Base-by-base conservation (phyloP, 2,888 invertebrate genomes). In the Cephus nigrinus region DNA sequence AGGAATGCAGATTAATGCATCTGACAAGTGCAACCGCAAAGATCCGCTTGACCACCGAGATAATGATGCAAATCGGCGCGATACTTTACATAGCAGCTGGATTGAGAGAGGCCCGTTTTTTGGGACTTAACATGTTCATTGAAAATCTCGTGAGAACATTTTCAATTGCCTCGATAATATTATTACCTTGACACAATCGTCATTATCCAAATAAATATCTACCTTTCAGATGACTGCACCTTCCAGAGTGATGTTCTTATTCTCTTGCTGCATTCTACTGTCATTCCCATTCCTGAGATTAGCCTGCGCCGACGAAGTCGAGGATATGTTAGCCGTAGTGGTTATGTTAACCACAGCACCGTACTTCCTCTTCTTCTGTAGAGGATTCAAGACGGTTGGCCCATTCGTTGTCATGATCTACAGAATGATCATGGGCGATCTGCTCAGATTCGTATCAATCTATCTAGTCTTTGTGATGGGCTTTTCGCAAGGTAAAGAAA, bases 391-490 rank as follows among this genome's bases (percentile, higher is more conserved):
- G 92, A 98, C 98, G 0, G 98, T 99, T 1, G 99, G 99, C 4
- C 99, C 99, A 0, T 99, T 99, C 94, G 99, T 99, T n/a, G 98
- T 99, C 84, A 99, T 99, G 99, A 98, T 99, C 85, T 99, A 99
- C 92, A 95, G 98, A 83, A 99, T 99, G 98, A 97, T 99, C 75
- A 96, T 97, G 94, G 98, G 99, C 78, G 99, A 99, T 92, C 93
- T 99, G 40, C 93, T 99, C 35, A 94, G 99, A 82, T 99, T 99
- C 92, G 98, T 98, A 81, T 96, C 97, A 74, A 99, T 99, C 89
- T 99, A 99, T 90, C 93, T 98, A 82, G 98, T 99, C 4, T 99
- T 99, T 90, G 97, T 99, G 9, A 96, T 99, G 95, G 98, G 98
- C 79, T 99, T 99, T 90, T 98, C 99, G 3, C 99, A 99, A 95